Evolutionary conservation across 2,113 vertebrate genomes (phyloP).

Genomic region (Ciconia boyciana): DNA sequence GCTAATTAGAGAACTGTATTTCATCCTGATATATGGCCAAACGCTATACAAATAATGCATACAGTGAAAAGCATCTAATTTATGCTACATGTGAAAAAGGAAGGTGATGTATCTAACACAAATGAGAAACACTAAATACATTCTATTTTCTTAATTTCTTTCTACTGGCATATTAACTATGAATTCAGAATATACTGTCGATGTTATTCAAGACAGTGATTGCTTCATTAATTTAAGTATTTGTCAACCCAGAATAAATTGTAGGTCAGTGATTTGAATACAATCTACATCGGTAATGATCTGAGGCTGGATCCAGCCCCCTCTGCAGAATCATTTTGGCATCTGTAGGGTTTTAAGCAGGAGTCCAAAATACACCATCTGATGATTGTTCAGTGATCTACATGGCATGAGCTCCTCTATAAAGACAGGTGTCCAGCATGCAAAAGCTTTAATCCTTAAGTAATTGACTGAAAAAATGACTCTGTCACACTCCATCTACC

Average conservation of each 20-base stretch:
- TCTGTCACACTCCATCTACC: neutral
- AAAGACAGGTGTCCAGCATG: neutral
- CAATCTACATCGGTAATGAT: slow-evolving; percentile 11
- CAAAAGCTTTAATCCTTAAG: neutral
- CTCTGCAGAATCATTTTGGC: neutral
- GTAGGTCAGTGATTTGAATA: slow-evolving; percentile 30
- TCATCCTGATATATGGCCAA: slow-evolving; percentile 17
- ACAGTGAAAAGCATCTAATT: slow-evolving; percentile 37
- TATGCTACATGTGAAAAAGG: neutral
- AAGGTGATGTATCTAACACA: neutral
- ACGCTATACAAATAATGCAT: slow-evolving; percentile 38
- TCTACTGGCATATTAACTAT: slow-evolving; percentile 31
- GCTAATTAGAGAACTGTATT: slow-evolving; percentile 41
- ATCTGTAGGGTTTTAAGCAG: neutral
- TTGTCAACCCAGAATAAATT: slow-evolving; percentile 45
- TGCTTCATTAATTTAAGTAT: slow-evolving; percentile 56
- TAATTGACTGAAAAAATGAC: neutral
- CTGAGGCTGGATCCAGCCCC: neutral
- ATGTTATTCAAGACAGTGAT: neutral
- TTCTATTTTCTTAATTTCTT: slow-evolving; percentile 43
- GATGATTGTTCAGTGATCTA: neutral
- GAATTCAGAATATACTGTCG: neutral
- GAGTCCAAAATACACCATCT: neutral
- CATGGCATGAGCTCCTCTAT: neutral
- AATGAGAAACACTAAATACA: slow-evolving; percentile 11